Conservation (phyloP, 2,888 invertebrate genomes). For the Plebejus anna region DNA sequence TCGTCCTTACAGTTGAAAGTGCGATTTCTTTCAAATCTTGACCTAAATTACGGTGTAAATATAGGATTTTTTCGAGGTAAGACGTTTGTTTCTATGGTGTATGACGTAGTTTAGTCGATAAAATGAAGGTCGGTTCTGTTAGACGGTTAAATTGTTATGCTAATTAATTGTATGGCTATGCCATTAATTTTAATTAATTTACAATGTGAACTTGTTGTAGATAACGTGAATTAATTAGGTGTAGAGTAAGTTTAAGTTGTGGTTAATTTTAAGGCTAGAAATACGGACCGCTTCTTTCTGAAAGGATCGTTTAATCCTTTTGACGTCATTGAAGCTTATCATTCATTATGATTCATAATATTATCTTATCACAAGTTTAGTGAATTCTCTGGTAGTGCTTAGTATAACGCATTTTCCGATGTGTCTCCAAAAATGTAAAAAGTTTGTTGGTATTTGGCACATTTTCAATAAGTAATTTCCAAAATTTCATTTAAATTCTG, state of each 20-base stretch:
- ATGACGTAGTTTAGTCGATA: conserved; percentile 48
- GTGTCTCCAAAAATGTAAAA: background rate
- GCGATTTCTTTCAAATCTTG: conserved; percentile 47
- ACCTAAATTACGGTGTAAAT: conserved; percentile 53
- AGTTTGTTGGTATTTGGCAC: background rate
- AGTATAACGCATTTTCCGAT: too few species aligned
- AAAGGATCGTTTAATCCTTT: background rate
- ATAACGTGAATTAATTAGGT: background rate
- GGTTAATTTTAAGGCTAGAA: background rate
- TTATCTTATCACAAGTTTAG: too few species aligned
- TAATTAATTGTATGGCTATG: conserved; percentile 41
- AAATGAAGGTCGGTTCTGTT: conserved; percentile 49
- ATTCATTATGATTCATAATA: background rate
- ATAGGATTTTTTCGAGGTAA: conserved; percentile 50
- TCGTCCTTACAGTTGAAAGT: conserved; percentile 45
- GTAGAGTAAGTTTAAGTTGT: background rate
- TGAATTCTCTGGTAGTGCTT: too few species aligned
- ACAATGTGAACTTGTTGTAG: background rate
- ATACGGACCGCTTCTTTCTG: background rate
- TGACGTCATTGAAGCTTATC: background rate
- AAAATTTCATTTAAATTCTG: background rate
- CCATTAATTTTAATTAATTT: background rate
- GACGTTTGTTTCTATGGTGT: conserved; percentile 23
- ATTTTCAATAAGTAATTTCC: background rate
- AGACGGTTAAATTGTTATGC: conserved; percentile 41